A percentile compares a stretch with the other conserved stretches of the same genome.
Conservation (phyloP, 30 jellyfish, hydroid and myxozoan genomes). For the Aurelia sp. region DNA sequence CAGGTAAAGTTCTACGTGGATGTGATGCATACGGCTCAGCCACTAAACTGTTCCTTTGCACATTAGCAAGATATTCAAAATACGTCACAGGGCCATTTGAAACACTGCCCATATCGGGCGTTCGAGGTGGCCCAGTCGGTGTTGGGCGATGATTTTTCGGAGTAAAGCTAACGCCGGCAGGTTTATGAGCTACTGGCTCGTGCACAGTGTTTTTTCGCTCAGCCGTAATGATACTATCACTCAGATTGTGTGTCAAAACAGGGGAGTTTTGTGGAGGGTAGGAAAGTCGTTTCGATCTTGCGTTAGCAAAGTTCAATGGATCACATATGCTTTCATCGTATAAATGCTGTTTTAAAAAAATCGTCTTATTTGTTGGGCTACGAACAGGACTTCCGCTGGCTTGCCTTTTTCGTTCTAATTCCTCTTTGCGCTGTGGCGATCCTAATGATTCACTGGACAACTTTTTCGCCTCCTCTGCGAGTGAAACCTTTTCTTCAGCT, state of each 20-base stretch:
- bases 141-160: background rate
- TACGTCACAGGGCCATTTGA: conserved; percentile 55
- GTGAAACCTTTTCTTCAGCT: conserved; percentile 56
- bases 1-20: conserved; percentile 25
- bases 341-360: conserved; percentile 36
- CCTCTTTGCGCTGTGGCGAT: background rate
- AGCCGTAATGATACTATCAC: background rate
- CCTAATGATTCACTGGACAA: background rate
- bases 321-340: background rate
- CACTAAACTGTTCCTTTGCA: conserved; percentile 20
- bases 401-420: background rate
- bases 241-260: background rate
- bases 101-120: conserved; percentile 12
- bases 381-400: background rate
- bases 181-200: background rate
- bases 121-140: background rate
- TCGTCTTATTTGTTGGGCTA: conserved; percentile 16
- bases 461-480: conserved; percentile 37
- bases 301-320: background rate
- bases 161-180: background rate
- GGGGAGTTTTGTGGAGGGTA: conserved; percentile 46
- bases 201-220: background rate
- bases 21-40: conserved; percentile 56
- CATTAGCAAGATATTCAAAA: conserved; percentile 44
- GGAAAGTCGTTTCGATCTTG: conserved; percentile 18